phyloP scores from a whole-genome alignment of 2,797 vertebrate species.

The Chiroxiphia lanceolata region DNA sequence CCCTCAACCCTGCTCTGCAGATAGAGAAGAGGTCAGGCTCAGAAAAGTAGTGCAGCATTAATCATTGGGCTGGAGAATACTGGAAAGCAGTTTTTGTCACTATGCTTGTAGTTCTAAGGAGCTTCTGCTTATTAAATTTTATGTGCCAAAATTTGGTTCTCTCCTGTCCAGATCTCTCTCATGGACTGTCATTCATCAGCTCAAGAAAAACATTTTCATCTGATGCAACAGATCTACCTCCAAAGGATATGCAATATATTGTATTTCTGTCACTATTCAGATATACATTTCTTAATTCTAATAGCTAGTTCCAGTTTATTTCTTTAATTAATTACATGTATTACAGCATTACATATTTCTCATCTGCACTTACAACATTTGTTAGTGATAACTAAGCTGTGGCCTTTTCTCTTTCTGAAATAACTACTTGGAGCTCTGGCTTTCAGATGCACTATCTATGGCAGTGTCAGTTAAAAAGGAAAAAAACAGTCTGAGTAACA shows the following conservation, averaged over 20 bases:
- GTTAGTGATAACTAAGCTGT: neutral
- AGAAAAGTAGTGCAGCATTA: neutral
- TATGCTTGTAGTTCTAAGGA: neutral
- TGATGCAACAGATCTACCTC: neutral
- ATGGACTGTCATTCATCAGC: neutral
- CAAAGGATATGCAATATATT: neutral
- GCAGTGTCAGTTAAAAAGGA: neutral
- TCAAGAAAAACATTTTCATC: neutral
- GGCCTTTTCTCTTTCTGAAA: neutral
- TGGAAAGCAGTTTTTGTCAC: neutral
- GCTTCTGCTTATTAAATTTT: neutral
- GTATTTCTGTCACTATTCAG: neutral
- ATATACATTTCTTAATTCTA: neutral
- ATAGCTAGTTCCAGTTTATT: neutral
- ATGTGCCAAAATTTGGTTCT: neutral
- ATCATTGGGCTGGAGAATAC: neutral
- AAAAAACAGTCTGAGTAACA: neutral
- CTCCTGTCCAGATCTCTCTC: neutral
- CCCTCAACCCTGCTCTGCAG: accelerated
- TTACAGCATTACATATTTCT: neutral
- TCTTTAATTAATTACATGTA: neutral
- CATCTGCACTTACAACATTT: neutral
- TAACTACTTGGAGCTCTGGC: neutral
- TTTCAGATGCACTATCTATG: neutral
- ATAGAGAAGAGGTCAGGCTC: neutral